Evolutionary conservation across 1,140 invertebrate genomes (phyloP).

Genomic region (Chymomyza costata): DNA sequence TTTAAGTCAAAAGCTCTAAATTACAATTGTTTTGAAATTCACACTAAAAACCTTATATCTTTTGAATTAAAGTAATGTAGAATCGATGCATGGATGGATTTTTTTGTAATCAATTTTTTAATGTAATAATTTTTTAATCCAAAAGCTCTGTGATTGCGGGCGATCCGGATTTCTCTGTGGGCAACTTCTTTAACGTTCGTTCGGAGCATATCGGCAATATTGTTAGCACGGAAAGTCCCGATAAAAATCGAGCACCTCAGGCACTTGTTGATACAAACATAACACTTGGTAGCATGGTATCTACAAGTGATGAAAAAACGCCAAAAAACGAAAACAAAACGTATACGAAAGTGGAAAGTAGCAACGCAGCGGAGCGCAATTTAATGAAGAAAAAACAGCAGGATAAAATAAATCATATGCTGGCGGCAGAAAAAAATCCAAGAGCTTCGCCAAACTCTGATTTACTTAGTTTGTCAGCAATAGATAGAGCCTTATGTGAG

Average conservation of each 20-base stretch:
- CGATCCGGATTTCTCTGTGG: slow-evolving; percentile 66
- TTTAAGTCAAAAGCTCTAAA: too few relatives aligned
- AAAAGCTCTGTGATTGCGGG: slow-evolving; percentile 49
- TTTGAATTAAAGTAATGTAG: too few relatives aligned
- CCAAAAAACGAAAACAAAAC: slow-evolving; percentile 62
- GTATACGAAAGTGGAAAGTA: slow-evolving; percentile 43
- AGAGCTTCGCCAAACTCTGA: slow-evolving; percentile 46
- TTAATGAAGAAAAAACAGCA: slow-evolving; percentile 41
- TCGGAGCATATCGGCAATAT: slow-evolving; percentile 62
- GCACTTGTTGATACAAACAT: slow-evolving; percentile 16
- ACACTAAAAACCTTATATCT: too few relatives aligned
- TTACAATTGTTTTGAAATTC: too few relatives aligned
- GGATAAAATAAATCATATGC: slow-evolving; percentile 24
- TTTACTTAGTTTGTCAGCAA: slow-evolving; percentile 58
- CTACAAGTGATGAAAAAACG: slow-evolving; percentile 18
- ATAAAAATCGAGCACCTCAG: slow-evolving; percentile 12
- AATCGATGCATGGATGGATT: too few relatives aligned
- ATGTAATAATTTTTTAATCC: not conserved
- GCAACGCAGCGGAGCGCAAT: slow-evolving; percentile 25
- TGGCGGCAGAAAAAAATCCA: slow-evolving; percentile 18
- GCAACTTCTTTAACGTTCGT: slow-evolving; percentile 60
- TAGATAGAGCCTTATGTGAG: slow-evolving; percentile 56
- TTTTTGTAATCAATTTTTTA: too few relatives aligned
- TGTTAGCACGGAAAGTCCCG: slow-evolving; percentile 29
- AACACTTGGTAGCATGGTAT: slow-evolving; percentile 2